Evolutionary conservation across 1,140 invertebrate species (phyloP), one percentile per base, ranked within the genome.

Genomic region (Neodiprion fabricii): DNA sequence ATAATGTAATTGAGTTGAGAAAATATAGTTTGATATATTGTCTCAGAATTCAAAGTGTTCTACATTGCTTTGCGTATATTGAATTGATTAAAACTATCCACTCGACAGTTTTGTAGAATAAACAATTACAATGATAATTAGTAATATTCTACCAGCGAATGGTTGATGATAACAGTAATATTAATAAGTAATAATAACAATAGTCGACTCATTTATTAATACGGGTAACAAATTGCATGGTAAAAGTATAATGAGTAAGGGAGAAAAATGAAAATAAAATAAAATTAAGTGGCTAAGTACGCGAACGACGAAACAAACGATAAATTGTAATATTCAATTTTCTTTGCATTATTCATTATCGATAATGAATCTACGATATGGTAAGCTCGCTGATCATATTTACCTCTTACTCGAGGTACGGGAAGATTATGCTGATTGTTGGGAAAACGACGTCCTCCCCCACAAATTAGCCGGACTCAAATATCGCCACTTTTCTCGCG

Each of bases 361-460:
- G 28, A 5, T 40, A 40, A 40, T 4, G 28, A 40, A 40, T 61
- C 8, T 61, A 61, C 53, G 53, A 61, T 61, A 61, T 61, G 53
- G 53, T 61, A 61, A 61, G 53, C 53, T 61, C 53, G n/a, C 53
- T 61, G 53, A 61, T 61, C 11, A 61, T 61, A 14, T 61, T 61
- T 61, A 17, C 53, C 53, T 61, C 53, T 61, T 61, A 61, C 7
- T 11, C 21, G 68, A 47, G 47, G 68, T 12, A 47, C 67, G 67
- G 67, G 67, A 69, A 69, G 67, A 69, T 69, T 69, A 69, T 69
- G 67, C 67, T 69, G 67, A 69, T 69, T 69, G 67, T 69, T 69
- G 67, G 67, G 21, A 21, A 23, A 23, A 11, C 61, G 5, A 40
- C 28, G 28, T 40, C 28, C 28, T 40, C 28, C 28, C 5, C 28